Base-by-base conservation (phyloP, 2,888 invertebrate genomes). In the Lochmaea capreae region DNA sequence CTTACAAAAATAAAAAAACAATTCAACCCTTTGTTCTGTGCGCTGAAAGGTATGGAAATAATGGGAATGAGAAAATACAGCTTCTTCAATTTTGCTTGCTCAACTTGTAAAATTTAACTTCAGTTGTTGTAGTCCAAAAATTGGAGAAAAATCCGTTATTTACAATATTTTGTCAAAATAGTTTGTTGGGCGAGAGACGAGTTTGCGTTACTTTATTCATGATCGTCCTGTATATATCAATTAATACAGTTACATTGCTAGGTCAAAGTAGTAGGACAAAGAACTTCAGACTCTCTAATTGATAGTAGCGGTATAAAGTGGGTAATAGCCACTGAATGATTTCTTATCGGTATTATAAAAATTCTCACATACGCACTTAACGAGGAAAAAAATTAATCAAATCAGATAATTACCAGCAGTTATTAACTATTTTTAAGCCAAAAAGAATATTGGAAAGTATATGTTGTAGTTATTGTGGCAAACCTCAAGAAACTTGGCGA, bases 311-410 rank as follows among this genome's bases (percentile, higher is more conserved):
- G 14, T n/a, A n/a, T 39, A 39, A 39, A 8, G 33, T 39, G 8
- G 1, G 33, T 39, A 39, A 49, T 49, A 14, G 49, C n/a, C 49
- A 49, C 49, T 49, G 49, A 49, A 49, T 49, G n/a, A 49, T 49
- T 49, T 49, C 49, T n/a, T 49, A n/a, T 49, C 49, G 49, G n/a
- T 49, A 49, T 49, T 49, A 49, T n/a, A n/a, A 49, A 12, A 49
- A 49, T 49, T 5, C 8, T 49, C n/a, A n/a, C n/a, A 49, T 14
- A 49, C 49, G n/a, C 49, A n/a, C 12, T 14, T 49, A 6, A 4
- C 49, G 5, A n/a, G n/a, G n/a, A n/a, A 49, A n/a, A 14, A 46
- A 12, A 46, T 46, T 4, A 46, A 46, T 5, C 46, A 46, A 11
- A 54, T 10, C 18, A 54, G 10, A 54, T 54, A 54, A 6, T 46